phyloP scores from a whole-genome alignment of 1,140 invertebrate species.

The Steinernema feltiae region DNA sequence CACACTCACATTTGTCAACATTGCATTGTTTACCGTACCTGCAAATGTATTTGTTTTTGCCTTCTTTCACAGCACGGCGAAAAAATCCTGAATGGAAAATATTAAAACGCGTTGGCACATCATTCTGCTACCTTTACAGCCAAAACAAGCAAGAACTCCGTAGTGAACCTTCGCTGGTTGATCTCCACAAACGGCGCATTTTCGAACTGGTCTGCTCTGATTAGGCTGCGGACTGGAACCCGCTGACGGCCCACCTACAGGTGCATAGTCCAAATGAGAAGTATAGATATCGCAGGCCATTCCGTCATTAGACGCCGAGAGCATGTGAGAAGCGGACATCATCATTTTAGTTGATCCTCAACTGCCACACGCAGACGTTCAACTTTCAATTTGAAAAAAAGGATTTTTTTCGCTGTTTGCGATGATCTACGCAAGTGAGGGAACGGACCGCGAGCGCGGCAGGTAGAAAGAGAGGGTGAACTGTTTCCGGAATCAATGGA shows the following conservation, averaged over 20 bases:
- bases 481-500: neutral
- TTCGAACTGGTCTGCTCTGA: slow-evolving; percentile 5
- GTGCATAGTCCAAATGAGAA: neutral
- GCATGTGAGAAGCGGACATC: neutral
- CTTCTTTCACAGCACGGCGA: slow-evolving; percentile 35
- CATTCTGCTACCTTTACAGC: slow-evolving; percentile 25
- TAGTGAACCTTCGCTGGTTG: slow-evolving; percentile 39
- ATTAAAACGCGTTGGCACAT: neutral
- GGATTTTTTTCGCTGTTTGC: neutral
- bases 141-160: slow-evolving; percentile 38
- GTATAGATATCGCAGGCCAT: slow-evolving; percentile 5
- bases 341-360: no score
- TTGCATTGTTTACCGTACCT: slow-evolving; percentile 33
- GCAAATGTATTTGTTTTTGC: slow-evolving; percentile 38
- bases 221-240: neutral
- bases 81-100: slow-evolving; percentile 24
- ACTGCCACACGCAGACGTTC: no score
- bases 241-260: neutral
- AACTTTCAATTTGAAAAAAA: neutral
- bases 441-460: neutral
- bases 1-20: slow-evolving; percentile 33
- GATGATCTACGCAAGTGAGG: neutral
- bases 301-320: neutral
- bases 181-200: slow-evolving; percentile 37
- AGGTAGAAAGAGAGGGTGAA: slow-evolving; percentile 3